phyloP scores from a whole-genome alignment of 2,888 invertebrate genomes.

The Argyresthia goedartella region DNA sequence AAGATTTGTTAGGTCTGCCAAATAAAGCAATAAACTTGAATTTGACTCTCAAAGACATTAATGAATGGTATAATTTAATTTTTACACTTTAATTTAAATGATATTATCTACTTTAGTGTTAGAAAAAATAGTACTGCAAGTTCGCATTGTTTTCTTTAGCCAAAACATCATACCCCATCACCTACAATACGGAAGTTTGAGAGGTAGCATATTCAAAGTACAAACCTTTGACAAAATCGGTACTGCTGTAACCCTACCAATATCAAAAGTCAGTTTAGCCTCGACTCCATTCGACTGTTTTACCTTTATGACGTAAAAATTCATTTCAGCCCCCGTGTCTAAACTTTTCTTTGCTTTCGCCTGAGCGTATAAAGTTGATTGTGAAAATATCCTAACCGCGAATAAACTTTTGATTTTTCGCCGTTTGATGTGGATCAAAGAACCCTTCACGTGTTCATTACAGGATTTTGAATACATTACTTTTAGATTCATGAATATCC shows the following conservation, averaged over 20 bases:
- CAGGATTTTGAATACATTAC: background rate
- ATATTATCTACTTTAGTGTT: too few relatives aligned
- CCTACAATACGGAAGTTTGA: too few relatives aligned
- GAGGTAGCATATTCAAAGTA: too few relatives aligned
- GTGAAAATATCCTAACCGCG: slow-evolving; percentile 35
- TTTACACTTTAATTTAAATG: too few relatives aligned
- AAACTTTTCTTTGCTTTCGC: slow-evolving; percentile 57
- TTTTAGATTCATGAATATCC: slow-evolving; percentile 11
- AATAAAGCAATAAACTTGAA: too few relatives aligned
- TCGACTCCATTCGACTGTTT: slow-evolving; percentile 55
- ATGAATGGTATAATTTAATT: too few relatives aligned
- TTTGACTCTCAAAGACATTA: too few relatives aligned
- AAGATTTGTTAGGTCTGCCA: too few relatives aligned
- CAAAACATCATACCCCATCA: too few relatives aligned
- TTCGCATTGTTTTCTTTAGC: too few relatives aligned
- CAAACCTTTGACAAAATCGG: too few relatives aligned
- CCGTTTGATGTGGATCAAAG: slow-evolving; percentile 55
- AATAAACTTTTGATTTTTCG: slow-evolving; percentile 49
- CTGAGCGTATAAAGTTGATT: slow-evolving; percentile 51
- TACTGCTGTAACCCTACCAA: slow-evolving; percentile 29
- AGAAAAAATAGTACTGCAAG: too few relatives aligned
- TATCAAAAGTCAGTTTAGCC: slow-evolving; percentile 44
- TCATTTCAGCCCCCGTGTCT: slow-evolving; percentile 47
- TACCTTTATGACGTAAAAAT: slow-evolving; percentile 32
- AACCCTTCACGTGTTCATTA: slow-evolving; percentile 12